Evolutionary conservation across 2,113 vertebrate genomes (phyloP), one percentile per base, ranked within the genome.

Genomic region (Coturnix japonica): DNA sequence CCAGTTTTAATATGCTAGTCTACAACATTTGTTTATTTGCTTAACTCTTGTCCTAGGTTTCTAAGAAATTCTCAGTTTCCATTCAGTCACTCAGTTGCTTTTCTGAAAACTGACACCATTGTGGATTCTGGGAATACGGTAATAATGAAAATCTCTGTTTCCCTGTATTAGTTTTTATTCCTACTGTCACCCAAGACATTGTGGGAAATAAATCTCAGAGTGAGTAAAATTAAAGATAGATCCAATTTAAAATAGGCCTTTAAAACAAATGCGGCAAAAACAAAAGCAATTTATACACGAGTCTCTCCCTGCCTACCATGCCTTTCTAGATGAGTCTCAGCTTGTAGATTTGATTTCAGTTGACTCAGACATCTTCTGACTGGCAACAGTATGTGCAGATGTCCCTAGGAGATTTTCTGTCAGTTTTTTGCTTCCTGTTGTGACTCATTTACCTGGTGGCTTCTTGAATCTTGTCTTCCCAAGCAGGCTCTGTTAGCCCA

Each of bases 21-120:
- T 91, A 51, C 49, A 81, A 64, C 26, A 41, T 70, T 93, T 94
- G 71, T 93, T 94, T 93, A 76, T 87, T 95, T 95, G 66, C 84
- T 89, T 81, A 81, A 70, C 20, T 91, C 75, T 61, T 73, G 46
- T 84, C 49, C 77, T 77, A 31, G 79, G 65, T 54, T 76, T 88
- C 69, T 71, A 25, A 91, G 53, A 90, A 89, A 65, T 64, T n/a
- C 47, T 81, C 15, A 7, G 28, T 91, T 95, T 93, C 89, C 91
- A 89, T 87, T 61, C 30, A 81, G 77, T 90, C 80, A 73, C 2
- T 79, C 31, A 5, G 41, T 7, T 81, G 35, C 57, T 89, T 57
- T 47, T 84, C 71, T 70, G 74, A 43, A 88, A 91, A 73, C 37
- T 64, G 67, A 2, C 41, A 22, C 8, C 57, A 4, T 11, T n/a